Conservation (phyloP, 2,888 invertebrate species). For the Leucania comma region DNA sequence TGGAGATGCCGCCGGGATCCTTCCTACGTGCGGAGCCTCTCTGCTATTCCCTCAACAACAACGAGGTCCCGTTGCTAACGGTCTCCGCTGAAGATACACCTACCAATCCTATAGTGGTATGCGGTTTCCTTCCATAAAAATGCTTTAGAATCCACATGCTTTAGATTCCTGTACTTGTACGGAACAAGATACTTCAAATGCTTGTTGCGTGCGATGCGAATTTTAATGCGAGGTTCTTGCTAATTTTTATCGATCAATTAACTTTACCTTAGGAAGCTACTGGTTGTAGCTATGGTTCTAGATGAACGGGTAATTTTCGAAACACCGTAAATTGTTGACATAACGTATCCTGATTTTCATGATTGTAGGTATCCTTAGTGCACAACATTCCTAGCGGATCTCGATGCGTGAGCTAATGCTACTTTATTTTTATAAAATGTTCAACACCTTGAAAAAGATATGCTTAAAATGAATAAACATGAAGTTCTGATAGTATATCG, state of each 20-base stretch:
- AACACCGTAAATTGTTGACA: slow-evolving; percentile 7
- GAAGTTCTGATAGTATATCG: neutral
- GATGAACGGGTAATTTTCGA: slow-evolving; percentile 13
- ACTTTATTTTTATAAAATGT: neutral
- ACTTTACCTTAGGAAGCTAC: slow-evolving; percentile 33
- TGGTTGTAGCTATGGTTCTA: slow-evolving; percentile 5
- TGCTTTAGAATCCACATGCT: slow-evolving; percentile 30
- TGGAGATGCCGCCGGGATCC: slow-evolving; percentile 85
- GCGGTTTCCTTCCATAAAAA: slow-evolving; percentile 54
- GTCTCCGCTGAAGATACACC: slow-evolving; percentile 92
- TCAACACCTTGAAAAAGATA: neutral
- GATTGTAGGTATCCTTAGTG: slow-evolving; percentile 11
- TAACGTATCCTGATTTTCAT: slow-evolving; percentile 20
- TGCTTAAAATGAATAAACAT: neutral
- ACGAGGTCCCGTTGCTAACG: slow-evolving; percentile 94
- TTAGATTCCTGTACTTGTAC: slow-evolving; percentile 37
- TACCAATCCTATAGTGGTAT: slow-evolving; percentile 90
- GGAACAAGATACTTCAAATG: slow-evolving; percentile 40
- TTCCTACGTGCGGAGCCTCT: slow-evolving; percentile 93
- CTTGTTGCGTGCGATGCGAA: slow-evolving; percentile 32
- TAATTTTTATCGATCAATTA: slow-evolving; percentile 62
- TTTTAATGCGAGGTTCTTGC: slow-evolving; percentile 56
- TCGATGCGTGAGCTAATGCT: neutral
- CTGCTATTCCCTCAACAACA: slow-evolving; percentile 93
- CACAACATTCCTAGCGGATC: slow-evolving; percentile 39